Percentiles rank a stretch among this genome's conserved stretches.
phyloP scores from a whole-genome alignment of 2,888 invertebrate species.

The Leistus spinibarbis region DNA sequence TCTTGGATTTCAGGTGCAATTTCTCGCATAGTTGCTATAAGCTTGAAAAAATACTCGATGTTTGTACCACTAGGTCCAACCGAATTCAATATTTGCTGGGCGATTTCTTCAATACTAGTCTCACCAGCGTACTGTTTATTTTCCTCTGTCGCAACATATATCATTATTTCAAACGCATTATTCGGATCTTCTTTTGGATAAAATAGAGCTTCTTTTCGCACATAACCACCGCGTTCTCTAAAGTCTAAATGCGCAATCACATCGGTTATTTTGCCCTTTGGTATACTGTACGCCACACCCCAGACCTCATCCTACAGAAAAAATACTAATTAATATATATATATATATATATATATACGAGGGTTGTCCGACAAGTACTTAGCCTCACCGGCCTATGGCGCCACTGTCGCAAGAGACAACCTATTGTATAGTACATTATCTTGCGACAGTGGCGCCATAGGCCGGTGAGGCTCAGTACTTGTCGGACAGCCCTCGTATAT shows the following conservation, averaged over 20 bases:
- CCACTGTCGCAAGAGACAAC: too few relatives aligned
- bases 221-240: conserved; percentile 93
- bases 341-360: not conserved
- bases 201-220: conserved; percentile 73
- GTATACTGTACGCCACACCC: conserved; percentile 92
- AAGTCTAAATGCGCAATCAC: conserved; percentile 85
- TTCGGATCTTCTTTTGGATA: conserved; percentile 63
- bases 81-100: conserved; percentile 74
- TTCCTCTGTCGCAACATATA: conserved; percentile 82
- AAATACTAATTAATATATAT: not conserved
- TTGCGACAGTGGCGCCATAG: too few relatives aligned
- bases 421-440: too few relatives aligned
- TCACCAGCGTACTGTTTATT: conserved; percentile 76
- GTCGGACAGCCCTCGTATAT: too few relatives aligned
- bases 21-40: conserved; percentile 77
- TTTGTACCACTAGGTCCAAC: conserved; percentile 89
- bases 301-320: conserved; percentile 70
- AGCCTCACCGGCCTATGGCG: too few relatives aligned
- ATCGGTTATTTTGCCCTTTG: conserved; percentile 66
- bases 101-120: conserved; percentile 78
- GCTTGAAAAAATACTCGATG: conserved; percentile 86
- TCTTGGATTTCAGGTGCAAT: conserved; percentile 77
- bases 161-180: conserved; percentile 69
- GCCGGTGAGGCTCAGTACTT: too few relatives aligned
- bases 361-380: not conserved